Conservation (phyloP, 2,888 invertebrate genomes). For the Drosophila buzzatii region DNA sequence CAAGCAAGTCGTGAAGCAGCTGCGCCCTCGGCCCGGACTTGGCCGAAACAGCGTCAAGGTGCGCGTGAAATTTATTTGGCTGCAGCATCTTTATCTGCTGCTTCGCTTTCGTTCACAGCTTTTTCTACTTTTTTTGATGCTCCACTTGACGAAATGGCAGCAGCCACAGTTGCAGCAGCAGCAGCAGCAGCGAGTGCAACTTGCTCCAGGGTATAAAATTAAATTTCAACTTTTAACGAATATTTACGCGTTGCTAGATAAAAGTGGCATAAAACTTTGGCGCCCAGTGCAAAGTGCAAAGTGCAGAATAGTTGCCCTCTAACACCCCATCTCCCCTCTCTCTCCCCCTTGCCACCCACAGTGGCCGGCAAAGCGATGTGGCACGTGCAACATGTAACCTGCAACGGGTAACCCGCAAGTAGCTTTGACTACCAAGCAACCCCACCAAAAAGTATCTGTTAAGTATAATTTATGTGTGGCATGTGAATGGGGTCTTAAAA, state of each 20-base stretch:
- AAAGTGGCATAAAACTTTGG: conserved; percentile 77
- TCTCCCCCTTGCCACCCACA: background rate
- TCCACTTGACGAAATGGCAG: conserved; percentile 66
- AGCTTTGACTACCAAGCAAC: conserved; percentile 44
- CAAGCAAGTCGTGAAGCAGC: conserved; percentile 55
- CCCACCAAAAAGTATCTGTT: conserved; percentile 65
- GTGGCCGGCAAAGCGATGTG: conserved; percentile 52
- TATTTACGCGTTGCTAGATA: conserved; percentile 79
- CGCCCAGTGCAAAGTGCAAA: conserved; percentile 54
- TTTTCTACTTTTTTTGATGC: conserved; percentile 20
- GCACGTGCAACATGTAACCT: conserved; percentile 40
- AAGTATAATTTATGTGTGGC: conserved; percentile 74
- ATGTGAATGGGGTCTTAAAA: conserved; percentile 57
- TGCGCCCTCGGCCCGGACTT: conserved; percentile 31
- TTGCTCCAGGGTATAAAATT: conserved; percentile 73
- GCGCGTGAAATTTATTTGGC: conserved; percentile 74
- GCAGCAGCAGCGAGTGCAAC: conserved; percentile 29
- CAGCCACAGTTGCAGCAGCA: conserved; percentile 33
- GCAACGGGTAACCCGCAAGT: conserved; percentile 4
- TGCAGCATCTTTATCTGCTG: conserved; percentile 66
- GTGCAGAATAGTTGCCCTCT: conserved; percentile 59
- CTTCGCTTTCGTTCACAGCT: background rate
- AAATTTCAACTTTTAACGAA: conserved; percentile 81
- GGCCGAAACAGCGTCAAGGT: conserved; percentile 47
- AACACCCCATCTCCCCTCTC: no score